Conservation (phyloP, 2,888 invertebrate species). For the Alsophila aescularia region DNA sequence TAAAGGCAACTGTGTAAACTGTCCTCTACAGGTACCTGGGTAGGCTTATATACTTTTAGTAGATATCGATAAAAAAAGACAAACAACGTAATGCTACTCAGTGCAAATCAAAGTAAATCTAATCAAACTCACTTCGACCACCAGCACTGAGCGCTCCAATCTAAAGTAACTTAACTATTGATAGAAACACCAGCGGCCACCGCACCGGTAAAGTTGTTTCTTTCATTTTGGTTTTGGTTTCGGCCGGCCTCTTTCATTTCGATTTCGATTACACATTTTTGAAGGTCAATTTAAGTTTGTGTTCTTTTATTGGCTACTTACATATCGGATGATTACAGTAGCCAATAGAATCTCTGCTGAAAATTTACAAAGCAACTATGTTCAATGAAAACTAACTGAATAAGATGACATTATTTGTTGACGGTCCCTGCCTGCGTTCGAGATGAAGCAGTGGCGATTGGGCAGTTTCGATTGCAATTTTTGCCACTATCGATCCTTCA, state of each 20-base stretch:
- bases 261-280: not conserved
- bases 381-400: not conserved
- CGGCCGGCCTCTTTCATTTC: not conserved
- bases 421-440: too few relatives aligned
- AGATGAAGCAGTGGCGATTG: too few relatives aligned
- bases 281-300: conserved; percentile 1
- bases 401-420: conserved; percentile 55
- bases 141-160: not conserved
- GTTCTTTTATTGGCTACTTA: conserved; percentile 1
- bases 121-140: conserved; percentile 1
- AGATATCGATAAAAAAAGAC: conserved; percentile 4
- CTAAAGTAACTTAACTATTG: too few relatives aligned
- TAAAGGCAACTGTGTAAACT: not conserved
- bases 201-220: too few relatives aligned
- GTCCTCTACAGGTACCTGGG: not conserved
- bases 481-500: too few relatives aligned
- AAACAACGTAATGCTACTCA: conserved; percentile 1
- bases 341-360: not conserved
- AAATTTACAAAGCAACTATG: not conserved
- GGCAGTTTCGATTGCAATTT: too few relatives aligned
- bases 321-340: not conserved
- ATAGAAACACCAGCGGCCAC: too few relatives aligned
- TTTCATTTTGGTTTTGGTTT: too few relatives aligned
- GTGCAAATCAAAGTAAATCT: conserved; percentile 16
- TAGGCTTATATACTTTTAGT: not conserved